Percentiles rank a stretch among this genome's conserved stretches.
Conservation (phyloP, 2,888 invertebrate species). For the Lagria hirta region DNA sequence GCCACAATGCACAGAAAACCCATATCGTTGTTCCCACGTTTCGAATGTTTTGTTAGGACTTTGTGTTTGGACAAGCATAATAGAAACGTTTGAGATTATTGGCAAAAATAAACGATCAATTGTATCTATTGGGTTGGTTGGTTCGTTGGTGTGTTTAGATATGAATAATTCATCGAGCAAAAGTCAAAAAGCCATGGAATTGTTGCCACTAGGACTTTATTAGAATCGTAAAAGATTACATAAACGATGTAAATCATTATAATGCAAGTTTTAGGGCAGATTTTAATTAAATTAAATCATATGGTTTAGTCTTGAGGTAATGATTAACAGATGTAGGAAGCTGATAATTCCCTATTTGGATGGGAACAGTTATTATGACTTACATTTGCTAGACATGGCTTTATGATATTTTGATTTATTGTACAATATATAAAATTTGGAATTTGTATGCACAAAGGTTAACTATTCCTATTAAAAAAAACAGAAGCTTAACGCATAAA, state of each 20-base stretch:
- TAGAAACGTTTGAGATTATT: too few relatives aligned
- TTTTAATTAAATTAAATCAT: constrained; percentile 1
- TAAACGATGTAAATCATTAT: background rate
- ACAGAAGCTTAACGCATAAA: too few relatives aligned
- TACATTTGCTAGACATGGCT: background rate
- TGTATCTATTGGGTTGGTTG: too few relatives aligned
- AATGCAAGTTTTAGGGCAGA: background rate
- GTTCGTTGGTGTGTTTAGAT: too few relatives aligned
- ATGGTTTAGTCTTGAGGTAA: background rate
- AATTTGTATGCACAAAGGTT: too few relatives aligned
- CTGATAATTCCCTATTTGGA: background rate
- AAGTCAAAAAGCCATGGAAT: too few relatives aligned
- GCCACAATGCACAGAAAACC: constrained; percentile 1
- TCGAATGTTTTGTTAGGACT: too few relatives aligned
- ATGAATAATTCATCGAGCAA: constrained; percentile 1
- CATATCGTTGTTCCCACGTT: too few relatives aligned
- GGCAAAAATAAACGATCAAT: too few relatives aligned
- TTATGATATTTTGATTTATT: background rate
- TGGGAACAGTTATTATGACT: background rate
- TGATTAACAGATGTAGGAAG: background rate
- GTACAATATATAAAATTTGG: too few relatives aligned
- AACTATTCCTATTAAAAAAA: too few relatives aligned
- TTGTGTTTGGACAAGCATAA: too few relatives aligned
- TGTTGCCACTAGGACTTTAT: background rate
- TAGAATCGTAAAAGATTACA: background rate